Evolutionary conservation across 2,113 vertebrate species (phyloP).

Genomic region (Notarius quadriscutis): DNA sequence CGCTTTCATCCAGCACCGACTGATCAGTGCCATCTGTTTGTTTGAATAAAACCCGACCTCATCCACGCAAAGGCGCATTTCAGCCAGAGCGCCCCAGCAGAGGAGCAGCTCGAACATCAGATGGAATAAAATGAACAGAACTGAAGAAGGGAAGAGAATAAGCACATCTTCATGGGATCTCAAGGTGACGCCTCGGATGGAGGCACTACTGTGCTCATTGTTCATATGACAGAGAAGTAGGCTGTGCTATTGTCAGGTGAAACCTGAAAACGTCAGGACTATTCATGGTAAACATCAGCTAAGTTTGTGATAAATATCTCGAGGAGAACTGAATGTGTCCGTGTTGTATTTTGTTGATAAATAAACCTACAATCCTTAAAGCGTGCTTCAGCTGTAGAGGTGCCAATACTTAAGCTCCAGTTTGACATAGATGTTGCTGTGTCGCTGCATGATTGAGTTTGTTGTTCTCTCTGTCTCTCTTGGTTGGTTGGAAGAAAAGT

Average conservation of each 20-base stretch:
- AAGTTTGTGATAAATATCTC: conserved; percentile 14
- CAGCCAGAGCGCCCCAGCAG: conserved; percentile 56
- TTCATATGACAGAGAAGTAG: not conserved
- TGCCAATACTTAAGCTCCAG: not conserved
- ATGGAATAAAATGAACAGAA: conserved; percentile 54
- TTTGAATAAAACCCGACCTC: conserved; percentile 47
- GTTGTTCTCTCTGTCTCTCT: not conserved
- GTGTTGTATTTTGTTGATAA: not conserved
- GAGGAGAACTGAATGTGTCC: not conserved
- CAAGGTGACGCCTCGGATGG: not conserved
- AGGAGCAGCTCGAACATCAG: conserved; percentile 22
- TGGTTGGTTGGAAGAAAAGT: conserved; percentile 18
- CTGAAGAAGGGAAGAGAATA: not conserved
- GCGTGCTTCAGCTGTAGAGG: not conserved
- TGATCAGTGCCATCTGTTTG: not conserved
- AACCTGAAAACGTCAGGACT: not conserved
- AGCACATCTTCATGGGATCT: not conserved
- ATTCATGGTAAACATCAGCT: not conserved
- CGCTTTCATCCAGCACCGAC: not conserved
- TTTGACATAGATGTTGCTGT: not conserved
- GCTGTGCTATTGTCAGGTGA: not conserved
- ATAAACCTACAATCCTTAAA: not conserved
- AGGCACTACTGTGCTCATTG: not conserved
- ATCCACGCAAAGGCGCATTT: conserved; percentile 60
- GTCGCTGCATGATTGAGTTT: not conserved